Percentiles rank a stretch among this genome's conserved stretches.
phyloP scores from a whole-genome alignment of 1,140 invertebrate genomes.

The Tyrophagus putrescentiae region DNA sequence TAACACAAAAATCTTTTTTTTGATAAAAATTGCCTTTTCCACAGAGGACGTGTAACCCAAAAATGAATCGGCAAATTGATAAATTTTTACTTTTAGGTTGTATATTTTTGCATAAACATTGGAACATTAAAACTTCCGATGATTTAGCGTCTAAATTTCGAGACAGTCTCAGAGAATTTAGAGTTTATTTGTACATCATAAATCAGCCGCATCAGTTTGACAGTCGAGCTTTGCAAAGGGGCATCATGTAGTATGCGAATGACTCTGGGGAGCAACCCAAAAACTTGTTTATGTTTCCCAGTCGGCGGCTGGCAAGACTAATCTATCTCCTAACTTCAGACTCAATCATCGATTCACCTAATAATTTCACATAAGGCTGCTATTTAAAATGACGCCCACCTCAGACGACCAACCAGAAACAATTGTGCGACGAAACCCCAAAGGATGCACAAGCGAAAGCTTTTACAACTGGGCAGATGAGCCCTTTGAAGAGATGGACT shows the following conservation, averaged over 20 bases:
- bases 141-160: too few species aligned
- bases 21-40: neutral
- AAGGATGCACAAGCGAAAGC: conserved; percentile 46
- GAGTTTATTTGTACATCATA: too few species aligned
- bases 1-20: neutral
- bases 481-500: conserved; percentile 98
- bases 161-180: too few species aligned
- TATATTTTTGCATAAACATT: too few species aligned
- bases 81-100: neutral
- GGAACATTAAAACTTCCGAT: too few species aligned
- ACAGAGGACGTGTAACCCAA: neutral
- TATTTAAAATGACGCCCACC: neutral
- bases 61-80: neutral
- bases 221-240: too few species aligned
- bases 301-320: too few species aligned
- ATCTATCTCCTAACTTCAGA: neutral
- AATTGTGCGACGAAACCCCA: conserved; percentile 20
- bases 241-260: too few species aligned
- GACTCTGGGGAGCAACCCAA: too few species aligned
- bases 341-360: neutral
- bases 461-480: conserved; percentile 96
- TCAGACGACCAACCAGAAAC: neutral
- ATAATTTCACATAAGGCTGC: neutral
- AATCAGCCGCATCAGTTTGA: too few species aligned
- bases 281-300: too few species aligned